A percentile compares a stretch with the other conserved stretches of the same genome.
These are phyloP conservation scores for Willisornis vidua DNA, from an alignment of 2,113 vertebrate species.

Conservation along the genomic window DNA sequence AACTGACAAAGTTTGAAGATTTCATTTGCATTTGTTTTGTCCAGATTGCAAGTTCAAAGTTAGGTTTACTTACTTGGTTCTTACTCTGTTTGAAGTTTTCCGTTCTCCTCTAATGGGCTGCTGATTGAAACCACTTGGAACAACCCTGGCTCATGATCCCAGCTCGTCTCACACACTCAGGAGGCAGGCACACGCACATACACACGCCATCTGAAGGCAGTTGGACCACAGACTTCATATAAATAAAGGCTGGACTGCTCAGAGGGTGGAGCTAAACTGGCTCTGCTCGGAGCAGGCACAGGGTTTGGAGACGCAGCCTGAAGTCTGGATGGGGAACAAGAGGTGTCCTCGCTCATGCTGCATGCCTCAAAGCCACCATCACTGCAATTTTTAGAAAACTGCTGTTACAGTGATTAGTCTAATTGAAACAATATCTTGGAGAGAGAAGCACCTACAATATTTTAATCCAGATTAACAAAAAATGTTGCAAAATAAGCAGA, in stretches of 20 bases:
- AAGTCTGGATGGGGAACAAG: not conserved
- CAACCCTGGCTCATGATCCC: constrained; percentile 68
- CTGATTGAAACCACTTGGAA: constrained; percentile 77
- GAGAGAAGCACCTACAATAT: constrained; percentile 5
- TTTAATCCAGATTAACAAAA: constrained; percentile 12
- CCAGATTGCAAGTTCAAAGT: constrained; percentile 70
- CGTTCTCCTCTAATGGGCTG: constrained; percentile 62
- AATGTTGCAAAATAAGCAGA: not conserved
- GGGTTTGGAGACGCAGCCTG: not conserved
- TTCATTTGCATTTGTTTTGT: constrained; percentile 35
- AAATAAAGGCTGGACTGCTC: constrained; percentile 69
- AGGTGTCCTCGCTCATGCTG: not conserved
- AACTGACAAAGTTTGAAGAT: constrained; percentile 31
- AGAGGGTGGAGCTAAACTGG: constrained; percentile 70
- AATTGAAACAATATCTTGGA: not conserved
- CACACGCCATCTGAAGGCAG: constrained; percentile 64
- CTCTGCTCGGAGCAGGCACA: not conserved
- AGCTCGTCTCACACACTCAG: constrained; percentile 56
- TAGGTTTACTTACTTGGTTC: constrained; percentile 77
- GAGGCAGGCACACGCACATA: constrained; percentile 64
- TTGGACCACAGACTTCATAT: constrained; percentile 68
- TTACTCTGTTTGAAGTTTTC: constrained; percentile 72
- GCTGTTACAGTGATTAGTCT: not conserved
- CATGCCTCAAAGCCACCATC: not conserved
- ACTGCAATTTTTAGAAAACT: constrained; percentile 51